Evolutionary conservation across 2,797 vertebrate genomes (phyloP), one percentile per base, ranked within the genome.

Genomic region (Falco concolor): DNA sequence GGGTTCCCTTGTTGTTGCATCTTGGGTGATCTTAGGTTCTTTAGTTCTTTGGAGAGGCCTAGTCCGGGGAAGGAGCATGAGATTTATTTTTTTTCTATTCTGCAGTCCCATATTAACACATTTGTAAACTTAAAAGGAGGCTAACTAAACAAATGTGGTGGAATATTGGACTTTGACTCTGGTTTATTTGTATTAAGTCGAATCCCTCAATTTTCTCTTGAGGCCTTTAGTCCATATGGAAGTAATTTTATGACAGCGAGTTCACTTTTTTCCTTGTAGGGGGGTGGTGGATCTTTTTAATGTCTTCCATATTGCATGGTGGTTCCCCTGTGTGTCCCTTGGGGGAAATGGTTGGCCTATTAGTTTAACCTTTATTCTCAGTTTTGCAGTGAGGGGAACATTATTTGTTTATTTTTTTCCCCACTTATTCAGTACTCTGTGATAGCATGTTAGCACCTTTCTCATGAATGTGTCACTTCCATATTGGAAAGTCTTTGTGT

Each of bases 171-270:
- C 80, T 86, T 91, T 16, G 87, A 72, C 85, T 94, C 65, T 88
- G 52, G 38, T 81, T 94, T 87, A 57, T 90, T 95, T 93, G 85
- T 68, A 60, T n/a, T 27, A 49, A 64, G 44, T 34, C 68, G 76
- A 86, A 95, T 86, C 67, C 53, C 42, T 91, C 50, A 80, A 2
- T 90, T 95, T 95, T 94, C 61, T 95, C 70, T 61, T 11, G 59
- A 89, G 88, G 25, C 47, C 72, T 84, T 64, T 27, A 30, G 44
- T 67, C 92, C 95, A 90, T 89, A 40, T 96, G 94, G 90, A 96
- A 95, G 78, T 89, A 64, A 83, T 96, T 96, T 90, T 56, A 54
- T n/a, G 50, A 68, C 77, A 94, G 40, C 30, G 60, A 84, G 42
- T 50, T 86, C 54, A 59, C 63, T 94, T 84, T 50, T 11, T 28